Evolutionary conservation across 92 coral and sea anemone species (phyloP), one percentile per base, ranked within the genome.

Genomic region (Heteractis magnifica): DNA sequence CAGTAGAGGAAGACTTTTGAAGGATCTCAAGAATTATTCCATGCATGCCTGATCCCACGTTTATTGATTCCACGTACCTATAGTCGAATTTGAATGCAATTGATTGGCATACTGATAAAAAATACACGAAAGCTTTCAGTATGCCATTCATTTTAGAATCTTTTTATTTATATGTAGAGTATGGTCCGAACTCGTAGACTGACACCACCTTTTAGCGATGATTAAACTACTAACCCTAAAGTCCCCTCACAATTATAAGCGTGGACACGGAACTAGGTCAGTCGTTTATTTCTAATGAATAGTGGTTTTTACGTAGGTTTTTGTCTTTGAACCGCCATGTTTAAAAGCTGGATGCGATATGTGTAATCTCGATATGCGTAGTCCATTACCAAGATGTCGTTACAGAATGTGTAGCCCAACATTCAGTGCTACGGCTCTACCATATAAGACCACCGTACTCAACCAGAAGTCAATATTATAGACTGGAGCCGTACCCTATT

Each of bases 371-470:
- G 0, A 26, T 5, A 34, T 34, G 44, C 16, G 4, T 8, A 18
- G 16, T 56, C 16, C 9, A 53, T 8, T 53, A 34, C 23, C 21
- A 26, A 68, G 4, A 68, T 68, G 20, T 68, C 73, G 73, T 68
- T 68, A 68, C 73, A 21, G 49, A 23, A 68, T 8, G 18, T 13
- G 10, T 6, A 2, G 49, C 10, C 5, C 9, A 23, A 3, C 70
- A 62, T 23, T 18, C 20, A 4, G 70, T 18, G 70, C 20, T 18
- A 4, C 10, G 9, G 58, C 58, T 12, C 49, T 68, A 68, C 73
- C 73, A 68, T 23, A 68, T 26, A 68, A 23, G 73, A 68, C 16
- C 73, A 68, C 73, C 44, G 73, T 68, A 68, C 73, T 68, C 49
- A 26, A 68, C 73, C 73, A 13, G 15, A 23, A 65, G 72, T 2